Conservation (phyloP, 2,888 invertebrate genomes). For the Lampropteryx suffumata region DNA sequence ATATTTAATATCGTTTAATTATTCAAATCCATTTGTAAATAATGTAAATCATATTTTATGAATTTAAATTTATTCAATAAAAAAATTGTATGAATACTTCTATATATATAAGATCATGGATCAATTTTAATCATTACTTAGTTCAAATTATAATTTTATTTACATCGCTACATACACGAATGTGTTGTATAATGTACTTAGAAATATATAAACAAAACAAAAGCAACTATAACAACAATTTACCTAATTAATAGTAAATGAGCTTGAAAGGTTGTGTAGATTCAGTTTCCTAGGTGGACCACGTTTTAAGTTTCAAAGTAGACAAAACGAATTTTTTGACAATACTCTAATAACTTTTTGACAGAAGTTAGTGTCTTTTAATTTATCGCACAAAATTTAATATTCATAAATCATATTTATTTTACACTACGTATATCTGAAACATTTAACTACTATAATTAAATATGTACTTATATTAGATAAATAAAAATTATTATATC, state of each 20-base stretch:
- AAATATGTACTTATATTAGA: constrained; percentile 45
- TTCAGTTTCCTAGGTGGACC: constrained; percentile 56
- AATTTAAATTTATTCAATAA: constrained; percentile 1
- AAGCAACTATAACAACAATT: too few species aligned
- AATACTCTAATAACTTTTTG: constrained; percentile 69
- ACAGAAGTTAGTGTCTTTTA: constrained; percentile 57
- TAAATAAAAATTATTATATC: constrained; percentile 62
- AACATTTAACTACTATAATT: constrained; percentile 47
- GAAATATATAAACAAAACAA: neutral
- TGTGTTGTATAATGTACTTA: too few species aligned
- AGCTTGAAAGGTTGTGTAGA: constrained; percentile 78
- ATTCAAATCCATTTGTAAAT: constrained; percentile 6
- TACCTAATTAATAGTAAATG: constrained; percentile 27
- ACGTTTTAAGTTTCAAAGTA: constrained; percentile 45
- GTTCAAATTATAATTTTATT: too few species aligned
- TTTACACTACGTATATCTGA: constrained; percentile 47
- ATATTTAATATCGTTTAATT: neutral
- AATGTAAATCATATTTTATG: neutral
- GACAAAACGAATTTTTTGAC: constrained; percentile 65
- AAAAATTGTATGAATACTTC: neutral
- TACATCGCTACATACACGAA: too few species aligned
- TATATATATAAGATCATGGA: too few species aligned
- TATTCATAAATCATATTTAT: constrained; percentile 43
- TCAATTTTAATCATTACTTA: neutral
- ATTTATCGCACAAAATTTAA: constrained; percentile 70